These are phyloP conservation scores for Diplogasteroides magnus DNA, from an alignment of 1,140 invertebrate species.

Conservation along the genomic window DNA sequence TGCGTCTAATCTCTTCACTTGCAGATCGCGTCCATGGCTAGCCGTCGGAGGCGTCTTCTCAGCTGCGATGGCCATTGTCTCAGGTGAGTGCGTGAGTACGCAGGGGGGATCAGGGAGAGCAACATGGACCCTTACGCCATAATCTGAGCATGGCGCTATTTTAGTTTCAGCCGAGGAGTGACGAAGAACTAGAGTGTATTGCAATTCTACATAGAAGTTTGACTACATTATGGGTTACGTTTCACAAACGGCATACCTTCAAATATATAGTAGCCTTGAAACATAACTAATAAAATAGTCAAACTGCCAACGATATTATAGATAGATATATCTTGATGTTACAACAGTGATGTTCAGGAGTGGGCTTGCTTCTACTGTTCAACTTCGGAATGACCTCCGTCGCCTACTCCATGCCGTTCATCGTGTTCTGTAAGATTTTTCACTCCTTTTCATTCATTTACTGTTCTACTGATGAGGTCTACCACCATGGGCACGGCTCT, in stretches of 20 bases:
- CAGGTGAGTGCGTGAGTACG: too few relatives aligned
- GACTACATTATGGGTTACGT: too few relatives aligned
- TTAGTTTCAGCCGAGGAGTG: too few relatives aligned
- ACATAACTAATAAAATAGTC: too few relatives aligned
- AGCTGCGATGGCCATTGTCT: conserved; percentile 79
- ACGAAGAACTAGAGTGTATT: too few relatives aligned
- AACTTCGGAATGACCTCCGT: conserved; percentile 47
- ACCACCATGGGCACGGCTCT: neutral
- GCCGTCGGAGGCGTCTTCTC: conserved; percentile 85
- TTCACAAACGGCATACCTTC: too few relatives aligned
- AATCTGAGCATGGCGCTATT: too few relatives aligned
- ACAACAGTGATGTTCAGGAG: conserved; percentile 35
- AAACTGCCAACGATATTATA: too few relatives aligned
- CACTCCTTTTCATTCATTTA: neutral
- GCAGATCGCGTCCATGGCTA: conserved; percentile 57
- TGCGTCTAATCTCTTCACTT: conserved; percentile 59
- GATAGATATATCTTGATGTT: conserved; percentile 71
- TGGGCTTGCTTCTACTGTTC: conserved; percentile 46
- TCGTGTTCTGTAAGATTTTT: conserved; percentile 81
- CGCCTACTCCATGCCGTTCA: conserved; percentile 70
- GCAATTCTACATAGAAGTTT: too few relatives aligned
- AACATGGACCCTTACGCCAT: too few relatives aligned
- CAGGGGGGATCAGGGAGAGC: too few relatives aligned
- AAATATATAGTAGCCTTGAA: too few relatives aligned
- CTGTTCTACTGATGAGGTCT: neutral